phyloP scores from a whole-genome alignment of 2,888 invertebrate species.

The Lutraria lutraria region DNA sequence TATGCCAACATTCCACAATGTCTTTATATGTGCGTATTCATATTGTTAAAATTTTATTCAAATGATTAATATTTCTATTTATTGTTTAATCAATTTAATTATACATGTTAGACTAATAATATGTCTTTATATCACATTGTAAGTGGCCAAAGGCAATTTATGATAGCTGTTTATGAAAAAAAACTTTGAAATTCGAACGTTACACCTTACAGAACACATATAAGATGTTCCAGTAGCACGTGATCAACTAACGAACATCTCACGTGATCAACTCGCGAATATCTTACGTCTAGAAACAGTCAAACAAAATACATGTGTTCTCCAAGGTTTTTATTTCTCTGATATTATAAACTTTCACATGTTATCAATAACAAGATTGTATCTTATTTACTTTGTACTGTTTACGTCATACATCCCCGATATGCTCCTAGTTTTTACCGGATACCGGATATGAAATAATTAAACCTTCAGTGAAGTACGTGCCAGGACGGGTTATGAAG shows the following conservation, averaged over 20 bases:
- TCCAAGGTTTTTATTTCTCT: neutral
- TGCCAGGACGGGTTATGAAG: neutral
- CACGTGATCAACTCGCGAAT: neutral
- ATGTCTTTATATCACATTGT: too few relatives aligned
- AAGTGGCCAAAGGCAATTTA: too few relatives aligned
- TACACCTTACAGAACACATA: too few relatives aligned
- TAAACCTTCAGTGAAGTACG: neutral
- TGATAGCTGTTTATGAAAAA: too few relatives aligned
- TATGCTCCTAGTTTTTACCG: neutral
- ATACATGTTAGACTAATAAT: too few relatives aligned
- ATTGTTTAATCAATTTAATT: too few relatives aligned
- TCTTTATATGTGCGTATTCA: too few relatives aligned
- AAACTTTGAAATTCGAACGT: too few relatives aligned
- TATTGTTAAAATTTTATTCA: too few relatives aligned
- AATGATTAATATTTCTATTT: too few relatives aligned
- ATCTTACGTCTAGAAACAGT: neutral
- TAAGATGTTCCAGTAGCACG: neutral
- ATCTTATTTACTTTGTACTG: neutral
- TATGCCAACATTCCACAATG: too few relatives aligned
- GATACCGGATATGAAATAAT: neutral
- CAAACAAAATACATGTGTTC: neutral
- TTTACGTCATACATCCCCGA: conserved; percentile 4
- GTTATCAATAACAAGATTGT: neutral
- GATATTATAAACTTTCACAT: neutral
- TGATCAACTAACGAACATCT: neutral